These are phyloP conservation scores for Microctonus hyperodae DNA, from an alignment of 2,888 invertebrate genomes.

Conservation along the genomic window DNA sequence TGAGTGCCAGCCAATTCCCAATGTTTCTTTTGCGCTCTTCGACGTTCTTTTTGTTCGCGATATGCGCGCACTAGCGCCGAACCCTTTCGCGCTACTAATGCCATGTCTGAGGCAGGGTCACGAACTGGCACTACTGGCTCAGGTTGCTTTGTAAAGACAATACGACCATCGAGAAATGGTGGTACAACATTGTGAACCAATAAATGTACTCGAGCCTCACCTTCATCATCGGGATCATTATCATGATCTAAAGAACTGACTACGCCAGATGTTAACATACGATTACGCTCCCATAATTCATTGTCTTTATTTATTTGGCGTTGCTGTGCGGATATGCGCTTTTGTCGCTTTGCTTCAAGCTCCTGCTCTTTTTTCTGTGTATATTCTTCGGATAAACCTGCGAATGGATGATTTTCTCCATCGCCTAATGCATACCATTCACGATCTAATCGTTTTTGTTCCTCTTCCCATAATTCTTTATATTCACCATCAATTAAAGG, in stretches of 20 bases:
- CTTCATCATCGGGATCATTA: conserved; percentile 96
- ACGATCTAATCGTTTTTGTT: conserved; percentile 77
- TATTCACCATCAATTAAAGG: conserved; percentile 70
- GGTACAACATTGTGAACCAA: conserved; percentile 98
- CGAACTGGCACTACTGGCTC: conserved; percentile 97
- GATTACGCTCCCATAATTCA: conserved; percentile 97
- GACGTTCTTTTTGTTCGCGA: conserved; percentile 96
- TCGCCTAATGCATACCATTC: conserved; percentile 98
- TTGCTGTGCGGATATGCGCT: conserved; percentile 93
- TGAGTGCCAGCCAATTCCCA: conserved; percentile 98
- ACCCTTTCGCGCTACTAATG: conserved; percentile 92
- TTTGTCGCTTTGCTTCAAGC: conserved; percentile 86
- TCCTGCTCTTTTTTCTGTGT: conserved; percentile 93
- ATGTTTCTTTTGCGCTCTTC: conserved; percentile 97
- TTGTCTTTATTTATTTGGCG: conserved; percentile 98
- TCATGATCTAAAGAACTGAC: conserved; percentile 88
- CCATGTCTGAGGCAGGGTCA: conserved; percentile 98
- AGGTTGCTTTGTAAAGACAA: conserved; percentile 98
- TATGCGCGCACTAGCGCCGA: conserved; percentile 88
- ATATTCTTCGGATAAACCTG: conserved; percentile 89
- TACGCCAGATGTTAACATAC: conserved; percentile 95
- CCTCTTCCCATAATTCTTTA: conserved; percentile 86
- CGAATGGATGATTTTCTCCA: conserved; percentile 92
- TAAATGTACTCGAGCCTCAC: conserved; percentile 92
- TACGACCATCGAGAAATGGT: conserved; percentile 95